Evolutionary conservation across 2,888 invertebrate genomes (phyloP).

Genomic region (Theretra japonica): DNA sequence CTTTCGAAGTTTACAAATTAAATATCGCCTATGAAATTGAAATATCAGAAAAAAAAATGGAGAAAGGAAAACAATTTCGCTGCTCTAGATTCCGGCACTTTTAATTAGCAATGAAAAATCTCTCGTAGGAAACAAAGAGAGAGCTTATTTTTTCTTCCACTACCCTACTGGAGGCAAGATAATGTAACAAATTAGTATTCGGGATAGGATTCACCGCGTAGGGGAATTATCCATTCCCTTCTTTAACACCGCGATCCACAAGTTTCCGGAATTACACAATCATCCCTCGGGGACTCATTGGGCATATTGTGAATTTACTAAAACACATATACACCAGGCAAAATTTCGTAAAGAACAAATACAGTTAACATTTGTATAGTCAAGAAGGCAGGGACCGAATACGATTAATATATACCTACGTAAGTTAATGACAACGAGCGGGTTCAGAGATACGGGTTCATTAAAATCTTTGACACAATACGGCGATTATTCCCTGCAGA

Average conservation of each 20-base stretch:
- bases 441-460: conserved; percentile 41
- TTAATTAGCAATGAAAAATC: conserved; percentile 61
- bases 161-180: conserved; percentile 43
- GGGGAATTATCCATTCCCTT: conserved; percentile 52
- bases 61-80: conserved; percentile 44
- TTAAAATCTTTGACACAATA: conserved; percentile 37
- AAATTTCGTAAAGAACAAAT: neutral
- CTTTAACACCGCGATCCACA: conserved; percentile 45
- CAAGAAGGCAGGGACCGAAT: neutral
- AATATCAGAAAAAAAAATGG: conserved; percentile 36
- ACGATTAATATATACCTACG: neutral
- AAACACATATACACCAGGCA: conserved; percentile 11
- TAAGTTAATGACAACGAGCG: neutral
- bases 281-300: conserved; percentile 39
- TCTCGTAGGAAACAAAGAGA: conserved; percentile 46
- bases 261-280: conserved; percentile 45
- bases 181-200: conserved; percentile 63
- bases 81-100: conserved; percentile 50
- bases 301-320: conserved; percentile 37
- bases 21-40: conserved; percentile 12
- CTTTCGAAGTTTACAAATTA: neutral
- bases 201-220: conserved; percentile 43
- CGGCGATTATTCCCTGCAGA: neutral
- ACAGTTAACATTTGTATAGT: neutral
- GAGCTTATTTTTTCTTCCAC: conserved; percentile 48